Evolutionary conservation across 2,888 invertebrate genomes (phyloP).

Genomic region (Zygaena filipendulae): DNA sequence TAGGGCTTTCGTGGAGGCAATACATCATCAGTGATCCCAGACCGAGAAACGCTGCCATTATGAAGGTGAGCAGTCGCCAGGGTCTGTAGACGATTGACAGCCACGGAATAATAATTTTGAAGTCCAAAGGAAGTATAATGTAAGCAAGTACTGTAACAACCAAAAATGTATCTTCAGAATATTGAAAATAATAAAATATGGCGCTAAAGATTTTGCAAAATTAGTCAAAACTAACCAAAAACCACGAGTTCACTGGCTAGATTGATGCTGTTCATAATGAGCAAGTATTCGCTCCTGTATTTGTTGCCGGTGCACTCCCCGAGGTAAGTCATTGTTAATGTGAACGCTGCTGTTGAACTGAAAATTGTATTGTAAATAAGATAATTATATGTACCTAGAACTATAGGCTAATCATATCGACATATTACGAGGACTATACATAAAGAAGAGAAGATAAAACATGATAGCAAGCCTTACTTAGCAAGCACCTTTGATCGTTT

Average conservation of each 20-base stretch:
- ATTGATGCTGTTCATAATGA: constrained; percentile 32
- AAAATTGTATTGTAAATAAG: no score
- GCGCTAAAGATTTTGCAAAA: no score
- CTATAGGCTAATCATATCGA: no score
- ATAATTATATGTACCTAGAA: no score
- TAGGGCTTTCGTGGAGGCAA: constrained; percentile 78
- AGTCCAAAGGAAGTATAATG: constrained; percentile 67
- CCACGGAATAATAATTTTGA: constrained; percentile 35
- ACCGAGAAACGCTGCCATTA: constrained; percentile 29
- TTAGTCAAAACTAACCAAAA: no score
- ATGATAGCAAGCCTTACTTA: no score
- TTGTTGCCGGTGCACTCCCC: constrained; percentile 47
- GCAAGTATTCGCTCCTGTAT: constrained; percentile 31
- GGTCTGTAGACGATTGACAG: constrained; percentile 66
- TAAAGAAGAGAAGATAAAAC: no score
- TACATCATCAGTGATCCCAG: constrained; percentile 65
- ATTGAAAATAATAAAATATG: no score
- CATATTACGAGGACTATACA: no score
- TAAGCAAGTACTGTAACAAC: constrained; percentile 73
- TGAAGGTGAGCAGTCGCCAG: constrained; percentile 76
- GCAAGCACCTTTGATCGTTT: no score
- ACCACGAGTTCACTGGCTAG: constrained; percentile 26
- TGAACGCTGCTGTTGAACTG: constrained; percentile 37
- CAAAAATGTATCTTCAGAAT: no score
- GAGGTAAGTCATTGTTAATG: constrained; percentile 55